phyloP scores from a whole-genome alignment of 2,888 invertebrate species.

The Ptychoptera albimana region DNA sequence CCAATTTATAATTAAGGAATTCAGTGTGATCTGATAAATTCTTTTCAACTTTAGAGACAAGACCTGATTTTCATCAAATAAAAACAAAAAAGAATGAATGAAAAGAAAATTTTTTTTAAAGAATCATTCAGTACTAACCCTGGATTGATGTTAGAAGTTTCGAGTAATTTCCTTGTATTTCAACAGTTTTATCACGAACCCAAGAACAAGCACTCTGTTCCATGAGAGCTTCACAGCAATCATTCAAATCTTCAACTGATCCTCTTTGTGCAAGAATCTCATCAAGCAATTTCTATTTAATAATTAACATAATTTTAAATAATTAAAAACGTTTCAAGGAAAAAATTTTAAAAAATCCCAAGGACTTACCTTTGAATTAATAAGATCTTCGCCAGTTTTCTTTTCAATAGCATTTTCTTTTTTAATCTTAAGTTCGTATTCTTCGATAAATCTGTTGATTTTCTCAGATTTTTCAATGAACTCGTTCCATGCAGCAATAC shows the following conservation, averaged over 20 bases:
- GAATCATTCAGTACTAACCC: slow-evolving; percentile 25
- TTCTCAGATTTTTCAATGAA: slow-evolving; percentile 56
- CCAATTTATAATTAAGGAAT: slow-evolving; percentile 71
- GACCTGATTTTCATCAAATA: slow-evolving; percentile 19
- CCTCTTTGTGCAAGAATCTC: slow-evolving; percentile 64
- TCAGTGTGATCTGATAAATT: slow-evolving; percentile 83
- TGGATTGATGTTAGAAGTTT: slow-evolving; percentile 63
- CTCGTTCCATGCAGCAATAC: slow-evolving; percentile 66
- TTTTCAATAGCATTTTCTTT: slow-evolving; percentile 51
- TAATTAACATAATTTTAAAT: not conserved
- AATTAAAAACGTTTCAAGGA: not conserved
- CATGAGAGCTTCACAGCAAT: slow-evolving; percentile 73
- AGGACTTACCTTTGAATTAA: slow-evolving; percentile 50
- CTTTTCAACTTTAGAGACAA: slow-evolving; percentile 76
- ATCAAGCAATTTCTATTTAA: slow-evolving; percentile 43
- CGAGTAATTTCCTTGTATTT: slow-evolving; percentile 67
- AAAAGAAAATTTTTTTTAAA: not conserved
- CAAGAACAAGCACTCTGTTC: slow-evolving; percentile 71
- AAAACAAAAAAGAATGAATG: not conserved
- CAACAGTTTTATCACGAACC: slow-evolving; percentile 74
- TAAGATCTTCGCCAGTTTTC: slow-evolving; percentile 63
- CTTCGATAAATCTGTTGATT: slow-evolving; percentile 59
- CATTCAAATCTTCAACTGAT: slow-evolving; percentile 67
- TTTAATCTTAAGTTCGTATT: slow-evolving; percentile 47
- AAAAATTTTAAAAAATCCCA: too few relatives aligned